These are phyloP conservation scores for Microplitis demolitor DNA, from an alignment of 1,140 invertebrate genomes.

Conservation along the genomic window DNA sequence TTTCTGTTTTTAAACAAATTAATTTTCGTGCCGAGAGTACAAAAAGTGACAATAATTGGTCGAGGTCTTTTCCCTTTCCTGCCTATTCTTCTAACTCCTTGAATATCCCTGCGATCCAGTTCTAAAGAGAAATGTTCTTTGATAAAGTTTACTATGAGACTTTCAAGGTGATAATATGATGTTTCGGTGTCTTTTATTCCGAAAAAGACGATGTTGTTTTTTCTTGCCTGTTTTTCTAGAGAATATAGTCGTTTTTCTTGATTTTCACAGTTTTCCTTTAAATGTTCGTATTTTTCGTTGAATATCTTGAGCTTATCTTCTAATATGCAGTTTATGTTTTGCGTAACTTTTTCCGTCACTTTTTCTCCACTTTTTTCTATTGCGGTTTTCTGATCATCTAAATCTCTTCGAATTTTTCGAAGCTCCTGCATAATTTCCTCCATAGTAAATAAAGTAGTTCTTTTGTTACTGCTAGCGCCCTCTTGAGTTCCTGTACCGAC, in stretches of 20 bases:
- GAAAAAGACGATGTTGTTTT: neutral
- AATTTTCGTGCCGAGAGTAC: neutral
- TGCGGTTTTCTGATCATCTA: neutral
- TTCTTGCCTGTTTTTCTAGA: neutral
- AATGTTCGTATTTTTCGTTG: neutral
- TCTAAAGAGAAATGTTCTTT: neutral
- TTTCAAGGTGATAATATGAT: neutral
- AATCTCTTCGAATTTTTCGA: neutral
- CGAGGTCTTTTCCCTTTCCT: neutral
- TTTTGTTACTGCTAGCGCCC: too few species aligned
- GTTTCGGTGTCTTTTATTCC: neutral
- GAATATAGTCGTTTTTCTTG: neutral
- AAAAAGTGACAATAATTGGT: neutral
- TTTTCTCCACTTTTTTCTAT: neutral
- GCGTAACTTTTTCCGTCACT: neutral
- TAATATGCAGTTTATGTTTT: neutral
- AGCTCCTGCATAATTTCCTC: neutral
- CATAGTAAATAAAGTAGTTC: neutral
- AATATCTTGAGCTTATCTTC: neutral
- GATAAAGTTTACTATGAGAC: neutral
- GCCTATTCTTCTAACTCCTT: neutral
- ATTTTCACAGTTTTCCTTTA: neutral
- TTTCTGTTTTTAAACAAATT: neutral
- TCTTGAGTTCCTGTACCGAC: too few species aligned
- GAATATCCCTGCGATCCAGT: neutral